Evolutionary conservation across 1,140 invertebrate genomes (phyloP), one percentile per base, ranked within the genome.

Genomic region (Cydia pomonella): DNA sequence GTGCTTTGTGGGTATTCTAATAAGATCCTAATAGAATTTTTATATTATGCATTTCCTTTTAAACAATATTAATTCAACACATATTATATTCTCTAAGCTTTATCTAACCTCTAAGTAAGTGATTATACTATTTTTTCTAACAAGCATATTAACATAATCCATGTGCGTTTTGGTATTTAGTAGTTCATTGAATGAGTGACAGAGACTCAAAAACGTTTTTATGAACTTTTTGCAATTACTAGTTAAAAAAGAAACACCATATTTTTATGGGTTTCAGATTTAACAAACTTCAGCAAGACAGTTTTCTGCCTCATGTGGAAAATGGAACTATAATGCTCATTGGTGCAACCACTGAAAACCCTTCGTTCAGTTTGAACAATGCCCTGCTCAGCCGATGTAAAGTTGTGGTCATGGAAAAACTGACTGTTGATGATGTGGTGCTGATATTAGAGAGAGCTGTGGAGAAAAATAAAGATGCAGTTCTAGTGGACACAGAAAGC

Each of bases 261-360:
- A n/a, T 69, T 44, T n/a, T 75, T 12, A 72, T 72, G 77, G 74
- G 23, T 88, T 87, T 59, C 64, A 92, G 97, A 44, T 98, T 98
- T 80, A 98, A 97, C 88, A 97, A 97, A 93, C 88, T 95, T 69
- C 97, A 97, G 80, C 96, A 96, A 93, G 97, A 98, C 87, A 95
- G 95, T 72, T 97, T 98, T 89, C 85, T 98, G 64, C 95, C 96
- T 13, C 95, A 97, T 89, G 95, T 98, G 27, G 97, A 98, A 91
- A 95, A 95, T 86, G 97, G 97, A 0, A 96, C 95, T 7, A 95
- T 98, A n/a, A 96, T 94, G 33, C 87, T 98, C 64, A 95, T 98
- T 75, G 97, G 97, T 47, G 97, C 97, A 0, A 98, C 97, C 1
- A 98, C 97, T 72, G 97, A 98, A 91, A 98, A 98, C 92, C 97